These are phyloP conservation scores for Mormyrus lacerda DNA, from an alignment of 2,113 vertebrate genomes.

Conservation along the genomic window DNA sequence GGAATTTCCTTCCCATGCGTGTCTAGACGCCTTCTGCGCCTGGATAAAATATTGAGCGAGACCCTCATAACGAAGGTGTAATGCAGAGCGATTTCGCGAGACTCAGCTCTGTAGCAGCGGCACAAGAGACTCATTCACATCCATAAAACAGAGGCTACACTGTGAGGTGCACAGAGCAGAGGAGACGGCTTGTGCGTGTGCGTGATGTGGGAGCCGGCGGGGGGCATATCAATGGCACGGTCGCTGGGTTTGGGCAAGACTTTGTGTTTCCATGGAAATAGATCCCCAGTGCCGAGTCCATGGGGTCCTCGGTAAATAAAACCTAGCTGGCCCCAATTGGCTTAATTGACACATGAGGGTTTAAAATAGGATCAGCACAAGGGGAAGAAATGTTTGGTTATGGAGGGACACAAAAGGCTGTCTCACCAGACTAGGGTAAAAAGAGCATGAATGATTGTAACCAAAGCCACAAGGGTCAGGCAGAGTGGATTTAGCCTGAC, in stretches of 20 bases:
- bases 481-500: background rate
- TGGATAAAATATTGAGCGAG: background rate
- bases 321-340: background rate
- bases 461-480: background rate
- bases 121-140: background rate
- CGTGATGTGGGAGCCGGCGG: background rate
- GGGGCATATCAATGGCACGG: background rate
- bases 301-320: background rate
- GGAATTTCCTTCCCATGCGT: background rate
- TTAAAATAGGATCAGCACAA: background rate
- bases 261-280: background rate
- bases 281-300: background rate
- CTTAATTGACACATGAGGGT: background rate
- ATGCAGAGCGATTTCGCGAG: background rate
- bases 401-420: background rate
- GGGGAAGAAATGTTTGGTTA: background rate
- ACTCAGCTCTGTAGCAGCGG: background rate
- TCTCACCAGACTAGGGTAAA: background rate
- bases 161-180: background rate
- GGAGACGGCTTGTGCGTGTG: background rate
- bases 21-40: background rate
- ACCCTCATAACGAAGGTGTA: background rate
- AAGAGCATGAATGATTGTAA: background rate
- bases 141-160: background rate
- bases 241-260: background rate